Base-by-base conservation (phyloP, 2,888 invertebrate species). In the Acanthopleura granulata region DNA sequence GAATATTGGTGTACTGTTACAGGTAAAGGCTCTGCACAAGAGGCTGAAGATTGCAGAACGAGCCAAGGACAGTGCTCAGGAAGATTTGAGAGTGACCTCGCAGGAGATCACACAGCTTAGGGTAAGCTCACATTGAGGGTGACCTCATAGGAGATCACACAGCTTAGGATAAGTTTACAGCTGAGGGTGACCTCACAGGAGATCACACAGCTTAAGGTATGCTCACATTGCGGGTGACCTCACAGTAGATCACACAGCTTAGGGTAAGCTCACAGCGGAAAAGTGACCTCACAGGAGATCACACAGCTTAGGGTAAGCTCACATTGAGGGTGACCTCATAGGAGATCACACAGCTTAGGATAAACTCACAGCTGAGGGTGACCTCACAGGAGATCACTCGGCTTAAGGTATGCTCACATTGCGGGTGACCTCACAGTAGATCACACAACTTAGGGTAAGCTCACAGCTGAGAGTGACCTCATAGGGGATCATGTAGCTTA, bases 41-140 rank as follows among this genome's bases (percentile, higher is more conserved):
- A 91, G 93, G 70, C 91, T 94, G 76, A 92, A 92, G 66, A 91
- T 93, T 83, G 91, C 93, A 88, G 92, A 93, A 79, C 91, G 91
- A 22, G 92, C 92, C 72, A 93, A 92, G 84, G 81, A 91, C 85
- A 79, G 92, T 40, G 83, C 89, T 25, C 93, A 93, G 83, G 91
- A 92, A 70, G 92, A 93, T 80, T 87, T 93, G 73, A 91, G 92
- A 76, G 91, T 91, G 72, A 91, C 89, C 57, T 88, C 90, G 76
- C 90, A 91, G 77, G 90, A 89, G 16, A 87, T 92, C 76, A 91
- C 91, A 79, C 91, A 92, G 78, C 87, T 93, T n/a, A 90, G 90
- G 87, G 89, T 90, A 78, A 73, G 50, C 49, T 18, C 14, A n/a
- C n/a, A n/a, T 87, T 93, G 73, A 91, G 92, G 76, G 91, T 91